Conservation (phyloP, 2,113 vertebrate genomes). For the Romanogobio albipinnatus region DNA sequence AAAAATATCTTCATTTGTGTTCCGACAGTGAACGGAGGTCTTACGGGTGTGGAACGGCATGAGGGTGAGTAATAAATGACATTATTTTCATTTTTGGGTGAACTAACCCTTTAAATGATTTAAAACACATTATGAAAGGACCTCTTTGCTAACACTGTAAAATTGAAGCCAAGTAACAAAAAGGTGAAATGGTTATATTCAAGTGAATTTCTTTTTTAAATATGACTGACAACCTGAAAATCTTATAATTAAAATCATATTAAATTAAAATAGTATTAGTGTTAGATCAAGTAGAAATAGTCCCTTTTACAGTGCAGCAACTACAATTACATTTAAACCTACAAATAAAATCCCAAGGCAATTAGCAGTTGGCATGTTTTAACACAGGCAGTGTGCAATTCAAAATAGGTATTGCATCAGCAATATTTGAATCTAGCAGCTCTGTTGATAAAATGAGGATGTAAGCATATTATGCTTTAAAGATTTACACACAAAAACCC, state of each 20-base stretch:
- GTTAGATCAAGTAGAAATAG: too few relatives aligned
- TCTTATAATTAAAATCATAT: too few relatives aligned
- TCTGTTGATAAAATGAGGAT: not conserved
- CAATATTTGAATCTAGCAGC: not conserved
- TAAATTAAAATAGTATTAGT: not conserved
- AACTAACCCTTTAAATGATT: not conserved
- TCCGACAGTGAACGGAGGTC: too few relatives aligned
- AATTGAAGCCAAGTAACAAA: not conserved
- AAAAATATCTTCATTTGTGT: too few relatives aligned
- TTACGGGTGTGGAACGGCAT: too few relatives aligned
- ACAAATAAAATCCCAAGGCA: not conserved
- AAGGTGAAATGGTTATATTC: not conserved
- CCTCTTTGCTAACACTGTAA: not conserved
- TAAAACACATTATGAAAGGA: not conserved
- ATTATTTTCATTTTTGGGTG: too few relatives aligned
- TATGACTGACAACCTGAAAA: not conserved
- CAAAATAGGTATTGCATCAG: constrained; percentile 4
- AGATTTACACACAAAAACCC: not conserved
- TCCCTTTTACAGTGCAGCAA: not conserved
- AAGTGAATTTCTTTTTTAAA: too few relatives aligned
- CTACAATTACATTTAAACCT: not conserved
- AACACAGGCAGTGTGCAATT: not conserved
- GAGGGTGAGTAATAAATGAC: too few relatives aligned
- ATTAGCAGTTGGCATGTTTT: not conserved
- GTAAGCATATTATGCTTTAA: not conserved